A percentile compares a stretch with the other conserved stretches of the same genome.
Conservation (phyloP, 2,113 vertebrate genomes). For the Periophthalmus modestus region DNA sequence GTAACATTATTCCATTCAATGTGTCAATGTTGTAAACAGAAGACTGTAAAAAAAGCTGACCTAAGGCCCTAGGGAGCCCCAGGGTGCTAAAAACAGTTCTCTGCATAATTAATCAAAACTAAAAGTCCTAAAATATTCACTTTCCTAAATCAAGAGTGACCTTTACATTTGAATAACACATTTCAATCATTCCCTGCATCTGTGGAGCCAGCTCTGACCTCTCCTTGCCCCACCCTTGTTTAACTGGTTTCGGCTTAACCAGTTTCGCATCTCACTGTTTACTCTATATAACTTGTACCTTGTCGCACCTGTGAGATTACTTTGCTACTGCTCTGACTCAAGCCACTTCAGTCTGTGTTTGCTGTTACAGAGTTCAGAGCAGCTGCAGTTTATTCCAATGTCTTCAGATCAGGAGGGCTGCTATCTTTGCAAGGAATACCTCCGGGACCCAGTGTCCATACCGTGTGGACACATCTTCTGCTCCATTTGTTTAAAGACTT, state of each 20-base stretch:
- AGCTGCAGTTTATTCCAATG: slow-evolving; percentile 48
- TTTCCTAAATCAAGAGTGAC: background rate
- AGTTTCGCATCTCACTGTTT: slow-evolving; percentile 78
- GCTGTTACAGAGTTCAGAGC: slow-evolving; percentile 5
- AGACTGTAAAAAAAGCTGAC: background rate
- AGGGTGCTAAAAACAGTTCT: background rate
- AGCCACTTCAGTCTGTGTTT: slow-evolving; percentile 6
- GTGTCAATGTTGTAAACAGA: background rate
- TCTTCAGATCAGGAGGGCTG: slow-evolving; percentile 74
- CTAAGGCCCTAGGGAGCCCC: background rate
- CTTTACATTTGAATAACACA: slow-evolving; percentile 41
- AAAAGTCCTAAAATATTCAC: background rate
- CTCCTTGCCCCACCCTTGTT: slow-evolving; percentile 70
- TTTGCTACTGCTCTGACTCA: slow-evolving; percentile 61
- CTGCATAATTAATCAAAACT: background rate
- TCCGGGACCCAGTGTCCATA: slow-evolving; percentile 78
- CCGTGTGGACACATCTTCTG: slow-evolving; percentile 80
- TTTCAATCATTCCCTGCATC: slow-evolving; percentile 60
- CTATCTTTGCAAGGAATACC: slow-evolving; percentile 79
- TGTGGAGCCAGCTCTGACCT: slow-evolving; percentile 47
- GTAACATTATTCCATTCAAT: background rate
- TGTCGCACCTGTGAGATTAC: slow-evolving; percentile 55
- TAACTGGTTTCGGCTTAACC: slow-evolving; percentile 83
- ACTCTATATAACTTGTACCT: slow-evolving; percentile 71
- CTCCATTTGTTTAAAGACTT: slow-evolving; percentile 78